Percentiles rank a stretch among this genome's conserved stretches.
Conservation (phyloP, 2,113 vertebrate genomes). For the Orycteropus afer region DNA sequence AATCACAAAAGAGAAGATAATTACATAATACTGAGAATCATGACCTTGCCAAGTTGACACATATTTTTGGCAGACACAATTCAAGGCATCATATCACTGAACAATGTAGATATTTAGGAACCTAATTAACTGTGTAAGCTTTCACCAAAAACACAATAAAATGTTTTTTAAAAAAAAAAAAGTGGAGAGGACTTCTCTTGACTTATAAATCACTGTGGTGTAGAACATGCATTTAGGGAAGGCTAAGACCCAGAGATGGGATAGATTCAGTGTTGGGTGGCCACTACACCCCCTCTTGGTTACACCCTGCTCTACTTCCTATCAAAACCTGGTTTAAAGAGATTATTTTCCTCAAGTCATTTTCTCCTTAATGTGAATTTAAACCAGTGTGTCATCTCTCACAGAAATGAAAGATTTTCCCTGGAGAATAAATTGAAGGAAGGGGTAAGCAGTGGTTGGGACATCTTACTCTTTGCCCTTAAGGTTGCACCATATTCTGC, state of each 20-base stretch:
- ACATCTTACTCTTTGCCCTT: neutral
- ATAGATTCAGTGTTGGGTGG: fast-evolving
- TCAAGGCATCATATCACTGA: no score
- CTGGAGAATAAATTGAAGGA: neutral
- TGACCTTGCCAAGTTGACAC: no score
- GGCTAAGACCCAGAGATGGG: neutral
- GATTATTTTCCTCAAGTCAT: neutral
- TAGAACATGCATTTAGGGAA: neutral
- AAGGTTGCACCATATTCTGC: neutral
- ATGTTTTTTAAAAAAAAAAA: no score
- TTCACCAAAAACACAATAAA: no score
- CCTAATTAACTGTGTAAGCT: no score
- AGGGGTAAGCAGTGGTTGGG: neutral
- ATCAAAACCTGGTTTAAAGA: neutral
- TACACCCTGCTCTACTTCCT: neutral
- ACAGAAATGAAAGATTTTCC: neutral
- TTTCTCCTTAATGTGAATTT: neutral
- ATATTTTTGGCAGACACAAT: no score
- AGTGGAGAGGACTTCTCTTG: neutral
- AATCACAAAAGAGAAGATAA: no score
- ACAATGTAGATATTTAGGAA: no score
- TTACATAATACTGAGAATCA: no score
- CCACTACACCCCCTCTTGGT: no score
- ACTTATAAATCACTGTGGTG: neutral
- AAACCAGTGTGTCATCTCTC: neutral